A percentile compares a stretch with the other conserved stretches of the same genome.
phyloP scores from a whole-genome alignment of 2,113 vertebrate genomes.

The Oncorhynchus clarkii region DNA sequence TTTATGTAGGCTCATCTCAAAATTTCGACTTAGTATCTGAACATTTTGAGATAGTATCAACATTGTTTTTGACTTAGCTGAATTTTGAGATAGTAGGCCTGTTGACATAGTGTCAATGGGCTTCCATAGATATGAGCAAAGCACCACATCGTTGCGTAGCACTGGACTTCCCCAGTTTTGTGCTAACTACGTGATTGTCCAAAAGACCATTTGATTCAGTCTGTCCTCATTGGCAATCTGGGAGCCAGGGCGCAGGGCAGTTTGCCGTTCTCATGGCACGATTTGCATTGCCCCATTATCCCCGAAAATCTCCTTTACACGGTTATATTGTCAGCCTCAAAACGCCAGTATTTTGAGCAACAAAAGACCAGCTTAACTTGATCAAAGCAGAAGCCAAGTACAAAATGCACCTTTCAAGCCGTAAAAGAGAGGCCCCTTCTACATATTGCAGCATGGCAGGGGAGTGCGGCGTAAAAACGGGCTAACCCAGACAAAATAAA shows the following conservation, averaged over 20 bases:
- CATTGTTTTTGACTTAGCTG: too few relatives aligned
- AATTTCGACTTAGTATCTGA: too few relatives aligned
- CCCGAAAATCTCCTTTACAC: slow-evolving; percentile 71
- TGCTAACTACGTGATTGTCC: slow-evolving; percentile 58
- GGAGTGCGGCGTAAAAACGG: slow-evolving; percentile 79
- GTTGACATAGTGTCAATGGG: too few relatives aligned
- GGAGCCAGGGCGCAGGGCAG: slow-evolving; percentile 56
- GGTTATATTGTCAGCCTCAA: slow-evolving; percentile 64
- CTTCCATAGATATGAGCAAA: slow-evolving; percentile 59
- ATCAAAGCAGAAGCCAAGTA: slow-evolving; percentile 64
- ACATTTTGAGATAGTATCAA: too few relatives aligned
- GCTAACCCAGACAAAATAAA: slow-evolving; percentile 67
- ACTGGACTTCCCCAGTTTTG: slow-evolving; percentile 65
- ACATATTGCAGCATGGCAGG: slow-evolving; percentile 71
- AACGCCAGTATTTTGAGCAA: slow-evolving; percentile 60
- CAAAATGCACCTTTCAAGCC: slow-evolving; percentile 69
- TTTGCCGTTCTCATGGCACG: slow-evolving; percentile 66
- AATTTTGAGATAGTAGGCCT: too few relatives aligned
- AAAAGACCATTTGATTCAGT: slow-evolving; percentile 49
- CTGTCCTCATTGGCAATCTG: slow-evolving; percentile 47
- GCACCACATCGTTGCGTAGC: slow-evolving; percentile 69
- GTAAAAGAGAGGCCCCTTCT: slow-evolving; percentile 65
- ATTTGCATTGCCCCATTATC: slow-evolving; percentile 72
- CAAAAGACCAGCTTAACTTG: slow-evolving; percentile 67
- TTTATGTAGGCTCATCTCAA: too few relatives aligned